Conservation (phyloP, 2,797 vertebrate genomes). For the Oryzias dopingdopingensis region DNA sequence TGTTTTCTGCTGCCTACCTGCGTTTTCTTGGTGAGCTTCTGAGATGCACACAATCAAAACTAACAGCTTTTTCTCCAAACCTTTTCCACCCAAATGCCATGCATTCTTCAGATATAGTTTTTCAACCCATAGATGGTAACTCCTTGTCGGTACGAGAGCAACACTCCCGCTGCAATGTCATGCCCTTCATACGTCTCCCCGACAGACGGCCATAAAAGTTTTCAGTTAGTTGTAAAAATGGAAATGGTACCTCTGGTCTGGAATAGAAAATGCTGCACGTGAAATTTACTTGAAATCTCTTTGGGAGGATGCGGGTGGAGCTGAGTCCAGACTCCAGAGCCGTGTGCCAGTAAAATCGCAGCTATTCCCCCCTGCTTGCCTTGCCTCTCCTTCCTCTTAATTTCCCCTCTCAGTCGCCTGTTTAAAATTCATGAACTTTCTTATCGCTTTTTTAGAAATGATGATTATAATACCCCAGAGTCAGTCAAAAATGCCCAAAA, state of each 20-base stretch:
- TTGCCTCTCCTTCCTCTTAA: constrained; percentile 51
- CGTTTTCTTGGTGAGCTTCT: background rate
- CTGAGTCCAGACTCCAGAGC: constrained; percentile 24
- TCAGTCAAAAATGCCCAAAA: constrained; percentile 67
- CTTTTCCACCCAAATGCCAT: background rate
- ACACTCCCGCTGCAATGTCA: constrained; percentile 53
- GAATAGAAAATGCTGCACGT: constrained; percentile 69
- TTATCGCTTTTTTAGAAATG: constrained; percentile 71
- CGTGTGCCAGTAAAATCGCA: constrained; percentile 60
- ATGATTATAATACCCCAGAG: constrained; percentile 74
- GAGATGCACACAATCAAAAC: background rate
- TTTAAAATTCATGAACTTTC: constrained; percentile 82
- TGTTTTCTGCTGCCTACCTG: background rate
- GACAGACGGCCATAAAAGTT: constrained; percentile 79
- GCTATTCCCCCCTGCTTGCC: constrained; percentile 25
- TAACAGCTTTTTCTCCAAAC: constrained; percentile 10
- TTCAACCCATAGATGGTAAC: constrained; percentile 9
- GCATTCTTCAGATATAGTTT: constrained; percentile 14
- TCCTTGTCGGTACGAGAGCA: constrained; percentile 39
- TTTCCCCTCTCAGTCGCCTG: constrained; percentile 70
- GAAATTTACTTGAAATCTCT: constrained; percentile 78
- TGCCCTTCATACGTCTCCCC: constrained; percentile 71
- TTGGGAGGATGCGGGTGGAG: constrained; percentile 57
- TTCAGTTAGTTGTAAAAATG: constrained; percentile 81
- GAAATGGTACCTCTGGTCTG: constrained; percentile 74